Evolutionary conservation across 2,113 vertebrate species (phyloP).

Genomic region (Dolichotis patagonum): DNA sequence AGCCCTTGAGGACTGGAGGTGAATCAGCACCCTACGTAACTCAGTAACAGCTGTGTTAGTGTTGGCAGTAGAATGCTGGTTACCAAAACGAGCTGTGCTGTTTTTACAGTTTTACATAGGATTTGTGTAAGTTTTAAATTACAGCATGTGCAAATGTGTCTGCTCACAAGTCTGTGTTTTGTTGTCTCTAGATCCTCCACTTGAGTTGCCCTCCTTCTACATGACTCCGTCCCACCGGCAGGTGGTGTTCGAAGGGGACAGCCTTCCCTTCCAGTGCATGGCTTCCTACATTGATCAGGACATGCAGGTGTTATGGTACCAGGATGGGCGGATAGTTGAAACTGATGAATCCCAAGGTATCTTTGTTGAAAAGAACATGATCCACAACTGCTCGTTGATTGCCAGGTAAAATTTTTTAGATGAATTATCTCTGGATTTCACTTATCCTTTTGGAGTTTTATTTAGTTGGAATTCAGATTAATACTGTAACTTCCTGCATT

Average conservation of each 20-base stretch:
- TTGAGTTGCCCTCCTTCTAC: slow-evolving; percentile 97
- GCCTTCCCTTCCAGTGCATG: slow-evolving; percentile 97
- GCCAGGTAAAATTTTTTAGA: slow-evolving; percentile 89
- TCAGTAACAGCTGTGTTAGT: background rate
- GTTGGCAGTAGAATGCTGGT: background rate
- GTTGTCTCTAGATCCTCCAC: slow-evolving; percentile 90
- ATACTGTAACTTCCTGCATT: background rate
- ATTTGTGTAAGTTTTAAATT: background rate
- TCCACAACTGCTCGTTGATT: slow-evolving; percentile 98
- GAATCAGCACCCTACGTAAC: background rate
- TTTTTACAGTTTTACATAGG: background rate
- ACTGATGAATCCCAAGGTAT: slow-evolving; percentile 95
- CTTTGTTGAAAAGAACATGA: slow-evolving; percentile 96
- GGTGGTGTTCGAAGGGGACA: slow-evolving; percentile 98
- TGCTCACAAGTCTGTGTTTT: background rate
- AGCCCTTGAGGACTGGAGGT: background rate
- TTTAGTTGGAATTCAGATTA: background rate
- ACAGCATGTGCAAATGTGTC: fast-evolving
- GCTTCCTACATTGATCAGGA: slow-evolving; percentile 96
- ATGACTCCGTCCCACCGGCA: slow-evolving; percentile 97
- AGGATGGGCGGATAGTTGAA: slow-evolving; percentile 95
- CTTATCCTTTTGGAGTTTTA: background rate
- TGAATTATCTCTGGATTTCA: background rate
- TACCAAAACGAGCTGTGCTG: background rate
- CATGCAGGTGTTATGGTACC: slow-evolving; percentile 99